Evolutionary conservation across 2,797 vertebrate genomes (phyloP).

Genomic region (Calcarius lapponicus): DNA sequence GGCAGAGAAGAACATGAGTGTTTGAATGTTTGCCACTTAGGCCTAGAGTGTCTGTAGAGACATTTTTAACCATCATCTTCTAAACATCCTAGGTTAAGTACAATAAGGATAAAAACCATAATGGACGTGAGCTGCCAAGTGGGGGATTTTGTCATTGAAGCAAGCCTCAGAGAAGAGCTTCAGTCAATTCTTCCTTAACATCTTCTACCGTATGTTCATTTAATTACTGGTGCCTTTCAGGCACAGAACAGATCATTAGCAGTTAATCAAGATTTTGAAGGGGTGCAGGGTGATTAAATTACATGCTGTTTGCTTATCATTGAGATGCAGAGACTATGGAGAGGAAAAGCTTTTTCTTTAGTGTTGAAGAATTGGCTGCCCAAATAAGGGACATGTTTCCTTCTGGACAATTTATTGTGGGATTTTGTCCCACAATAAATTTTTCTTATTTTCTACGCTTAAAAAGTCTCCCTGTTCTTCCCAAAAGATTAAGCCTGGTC

Average conservation of each 20-base stretch:
- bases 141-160: not conserved
- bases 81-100: not conserved
- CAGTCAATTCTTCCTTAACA: not conserved
- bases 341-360: not conserved
- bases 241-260: not conserved
- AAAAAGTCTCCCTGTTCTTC: not conserved
- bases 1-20: not conserved
- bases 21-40: not conserved
- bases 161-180: not conserved
- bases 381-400: not conserved
- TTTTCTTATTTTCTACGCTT: not conserved
- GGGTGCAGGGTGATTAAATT: not conserved
- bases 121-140: not conserved
- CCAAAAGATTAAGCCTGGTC: not conserved
- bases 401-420: not conserved
- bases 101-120: not conserved
- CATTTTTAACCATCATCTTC: not conserved
- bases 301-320: not conserved
- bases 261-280: not conserved
- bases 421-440: not conserved
- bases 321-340: not conserved
- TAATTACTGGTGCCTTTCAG: not conserved
- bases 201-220: not conserved
- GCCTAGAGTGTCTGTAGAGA: not conserved
- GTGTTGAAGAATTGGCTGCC: not conserved